These are phyloP conservation scores for Atrichornis clamosus DNA, from an alignment of 2,113 vertebrate genomes.

Conservation along the genomic window DNA sequence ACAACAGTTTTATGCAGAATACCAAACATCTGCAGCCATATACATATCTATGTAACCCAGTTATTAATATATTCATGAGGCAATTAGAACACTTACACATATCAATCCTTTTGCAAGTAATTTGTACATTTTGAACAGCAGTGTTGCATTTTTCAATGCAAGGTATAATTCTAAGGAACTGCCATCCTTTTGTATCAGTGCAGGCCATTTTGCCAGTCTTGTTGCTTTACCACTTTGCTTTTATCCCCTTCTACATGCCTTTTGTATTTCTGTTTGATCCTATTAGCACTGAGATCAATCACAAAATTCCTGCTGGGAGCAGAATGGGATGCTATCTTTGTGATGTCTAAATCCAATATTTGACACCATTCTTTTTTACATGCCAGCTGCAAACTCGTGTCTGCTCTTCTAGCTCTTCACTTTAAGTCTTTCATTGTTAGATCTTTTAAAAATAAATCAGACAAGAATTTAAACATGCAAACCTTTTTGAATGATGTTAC, in stretches of 20 bases:
- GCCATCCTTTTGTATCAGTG: not conserved
- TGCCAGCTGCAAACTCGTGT: not conserved
- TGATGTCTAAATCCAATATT: conserved; percentile 13
- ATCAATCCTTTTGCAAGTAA: not conserved
- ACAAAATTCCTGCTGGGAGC: conserved; percentile 19
- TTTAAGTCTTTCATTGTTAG: not conserved
- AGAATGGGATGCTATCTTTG: not conserved
- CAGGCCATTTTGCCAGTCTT: not conserved
- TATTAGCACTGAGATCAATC: conserved; percentile 23
- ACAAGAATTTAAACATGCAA: not conserved
- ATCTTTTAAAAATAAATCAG: not conserved
- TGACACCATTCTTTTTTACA: not conserved
- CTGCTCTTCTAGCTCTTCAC: not conserved
- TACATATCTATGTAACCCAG: not conserved
- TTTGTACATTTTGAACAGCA: not conserved
- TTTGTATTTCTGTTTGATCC: conserved; percentile 26
- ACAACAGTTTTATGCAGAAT: not conserved
- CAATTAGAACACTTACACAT: not conserved
- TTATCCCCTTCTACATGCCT: not conserved
- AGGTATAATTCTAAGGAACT: not conserved
- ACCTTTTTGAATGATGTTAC: not conserved
- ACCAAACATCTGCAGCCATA: not conserved
- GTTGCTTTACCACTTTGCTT: not conserved
- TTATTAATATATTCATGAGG: not conserved
- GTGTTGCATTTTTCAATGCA: not conserved